These are phyloP conservation scores for Silurus asotus DNA, from an alignment of 2,113 vertebrate genomes.

Conservation along the genomic window DNA sequence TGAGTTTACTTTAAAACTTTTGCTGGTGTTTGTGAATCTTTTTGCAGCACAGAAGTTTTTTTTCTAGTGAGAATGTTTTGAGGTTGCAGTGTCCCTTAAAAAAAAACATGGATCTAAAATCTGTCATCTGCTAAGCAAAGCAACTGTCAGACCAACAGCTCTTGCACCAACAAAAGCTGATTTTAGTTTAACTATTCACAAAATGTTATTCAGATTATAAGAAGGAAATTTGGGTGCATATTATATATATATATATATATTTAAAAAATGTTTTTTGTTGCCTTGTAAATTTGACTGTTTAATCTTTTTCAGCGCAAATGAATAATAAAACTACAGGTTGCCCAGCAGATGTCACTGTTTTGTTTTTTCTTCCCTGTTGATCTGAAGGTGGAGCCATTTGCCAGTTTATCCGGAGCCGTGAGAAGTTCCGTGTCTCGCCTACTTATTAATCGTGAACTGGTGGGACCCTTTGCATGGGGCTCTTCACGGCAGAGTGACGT, in stretches of 20 bases:
- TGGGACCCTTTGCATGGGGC: slow-evolving; percentile 78
- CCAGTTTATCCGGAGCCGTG: slow-evolving; percentile 81
- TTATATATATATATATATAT: neutral
- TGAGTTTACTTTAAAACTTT: neutral
- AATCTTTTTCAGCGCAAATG: neutral
- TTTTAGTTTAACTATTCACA: neutral
- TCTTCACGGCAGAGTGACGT: slow-evolving; percentile 71
- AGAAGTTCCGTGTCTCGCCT: slow-evolving; percentile 79
- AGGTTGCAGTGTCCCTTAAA: neutral
- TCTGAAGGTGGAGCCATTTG: slow-evolving; percentile 90
- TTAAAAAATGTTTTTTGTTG: neutral
- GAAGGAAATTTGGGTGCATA: no score
- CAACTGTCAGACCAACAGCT: neutral
- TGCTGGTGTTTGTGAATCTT: neutral
- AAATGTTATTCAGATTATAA: neutral
- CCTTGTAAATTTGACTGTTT: neutral
- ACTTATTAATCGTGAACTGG: slow-evolving; percentile 86
- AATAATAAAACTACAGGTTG: neutral
- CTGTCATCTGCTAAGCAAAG: neutral
- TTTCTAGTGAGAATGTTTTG: neutral
- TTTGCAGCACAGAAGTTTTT: neutral
- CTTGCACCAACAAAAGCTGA: neutral
- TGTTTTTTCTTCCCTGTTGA: neutral
- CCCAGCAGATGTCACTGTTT: slow-evolving; percentile 35
- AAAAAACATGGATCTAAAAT: neutral